These are phyloP conservation scores for Furnarius figulus DNA, from an alignment of 2,113 vertebrate species.

Conservation along the genomic window DNA sequence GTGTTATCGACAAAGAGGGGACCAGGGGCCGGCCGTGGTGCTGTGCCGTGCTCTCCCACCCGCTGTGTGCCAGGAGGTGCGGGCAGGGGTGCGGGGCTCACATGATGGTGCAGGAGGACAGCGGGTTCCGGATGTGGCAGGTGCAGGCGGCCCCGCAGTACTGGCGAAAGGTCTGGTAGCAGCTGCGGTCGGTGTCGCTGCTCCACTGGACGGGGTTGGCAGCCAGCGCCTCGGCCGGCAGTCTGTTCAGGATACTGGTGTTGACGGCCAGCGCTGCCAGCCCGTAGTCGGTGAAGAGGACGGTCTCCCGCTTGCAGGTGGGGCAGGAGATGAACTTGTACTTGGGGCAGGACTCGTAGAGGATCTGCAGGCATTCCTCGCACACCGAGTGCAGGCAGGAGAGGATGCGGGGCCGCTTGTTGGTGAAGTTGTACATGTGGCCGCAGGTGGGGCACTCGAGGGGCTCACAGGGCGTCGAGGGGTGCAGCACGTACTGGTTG, in stretches of 20 bases:
- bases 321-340: conserved; percentile 99
- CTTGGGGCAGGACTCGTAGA: conserved; percentile 98
- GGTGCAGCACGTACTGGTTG: conserved; percentile 92
- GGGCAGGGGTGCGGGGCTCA: conserved; percentile 61
- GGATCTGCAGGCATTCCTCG: conserved; percentile 98
- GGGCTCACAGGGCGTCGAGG: conserved; percentile 87
- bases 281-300: conserved; percentile 98
- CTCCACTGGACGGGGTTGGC: conserved; percentile 91
- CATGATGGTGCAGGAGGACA: conserved; percentile 98
- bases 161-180: conserved; percentile 99
- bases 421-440: conserved; percentile 94
- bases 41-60: background rate
- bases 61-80: background rate
- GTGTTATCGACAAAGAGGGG: background rate
- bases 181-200: conserved; percentile 93
- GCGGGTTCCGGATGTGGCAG: conserved; percentile 94
- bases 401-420: conserved; percentile 94
- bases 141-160: conserved; percentile 98
- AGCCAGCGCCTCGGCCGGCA: conserved; percentile 86
- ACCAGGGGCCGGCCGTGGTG: accelerated
- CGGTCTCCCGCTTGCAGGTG: conserved; percentile 94
- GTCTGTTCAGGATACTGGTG: conserved; percentile 95
- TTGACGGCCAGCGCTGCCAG: conserved; percentile 96
- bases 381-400: conserved; percentile 98
- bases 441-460: conserved; percentile 97